Evolutionary conservation across 1,140 invertebrate genomes (phyloP).

Genomic region (Pogonus chalceus): DNA sequence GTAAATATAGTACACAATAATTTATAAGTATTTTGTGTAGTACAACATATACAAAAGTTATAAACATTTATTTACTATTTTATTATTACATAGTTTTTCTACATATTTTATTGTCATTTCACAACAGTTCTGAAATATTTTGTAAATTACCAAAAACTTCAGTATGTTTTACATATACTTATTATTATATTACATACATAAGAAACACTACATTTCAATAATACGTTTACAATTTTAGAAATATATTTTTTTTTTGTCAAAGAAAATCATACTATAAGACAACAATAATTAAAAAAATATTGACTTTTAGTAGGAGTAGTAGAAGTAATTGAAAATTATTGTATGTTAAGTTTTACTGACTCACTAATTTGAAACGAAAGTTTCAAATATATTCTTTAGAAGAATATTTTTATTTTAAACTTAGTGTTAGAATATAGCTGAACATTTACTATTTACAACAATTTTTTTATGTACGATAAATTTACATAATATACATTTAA

Average conservation of each 20-base stretch:
- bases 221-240: background rate
- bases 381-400: background rate
- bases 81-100: background rate
- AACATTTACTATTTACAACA: background rate
- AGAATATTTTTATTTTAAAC: background rate
- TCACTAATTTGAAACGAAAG: background rate
- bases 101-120: constrained; percentile 3
- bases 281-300: background rate
- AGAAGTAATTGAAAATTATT: background rate
- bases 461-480: background rate
- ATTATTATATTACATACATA: background rate
- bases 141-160: background rate
- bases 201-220: background rate
- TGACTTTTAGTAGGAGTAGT: constrained; percentile 4
- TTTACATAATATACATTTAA: background rate
- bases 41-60: no score
- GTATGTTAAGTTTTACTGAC: background rate
- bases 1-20: no score
- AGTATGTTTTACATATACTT: background rate
- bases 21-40: no score
- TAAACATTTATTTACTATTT: no score
- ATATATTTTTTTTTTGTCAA: background rate
- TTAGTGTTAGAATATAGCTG: background rate
- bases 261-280: background rate
- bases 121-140: background rate